Base-by-base conservation (phyloP, 2,797 vertebrate genomes). In the Triplophysa bombifrons region DNA sequence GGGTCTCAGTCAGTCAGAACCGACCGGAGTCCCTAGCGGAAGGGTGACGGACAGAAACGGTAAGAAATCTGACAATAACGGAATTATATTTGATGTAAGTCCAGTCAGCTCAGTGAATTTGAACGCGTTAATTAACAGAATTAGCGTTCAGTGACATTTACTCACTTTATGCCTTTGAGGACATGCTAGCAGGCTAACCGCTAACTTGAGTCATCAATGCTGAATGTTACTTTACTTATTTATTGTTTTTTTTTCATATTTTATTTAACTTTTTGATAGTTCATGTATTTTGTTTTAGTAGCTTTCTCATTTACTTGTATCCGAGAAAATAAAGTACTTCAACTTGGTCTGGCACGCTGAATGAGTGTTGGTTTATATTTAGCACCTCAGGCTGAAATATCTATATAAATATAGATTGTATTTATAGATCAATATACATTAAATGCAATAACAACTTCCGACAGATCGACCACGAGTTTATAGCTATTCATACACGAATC, bases 361-460 rank as follows among this genome's bases (percentile, higher is more conserved):
- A 70, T 78, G 67, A 78, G 46, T 61, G 44, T 51, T 63, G 58
- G 76, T 78, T 78, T 78, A 78, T 78, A 78, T 78, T 64, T 78
- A 78, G 76, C 76, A 14, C 16, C n/a, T 64, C 46, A 44, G 44
- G 46, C 76, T 71, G 56, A 71, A 72, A 67, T 73, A 73, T 73
- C 69, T 20, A 50, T 46, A 22, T 53, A 79, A 66, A 72, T 72
- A 79, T 72, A 65, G 76, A 70, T 63, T 63, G 38, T 55, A 79
- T 65, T 46, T 58, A 56, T 66, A 48, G 63, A 27, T 46, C 22
- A n/a, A 58, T 73, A 58, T 66, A 58, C 14, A 30, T 55, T 64
- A 56, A 16, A 7, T 53, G 14, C 5, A 9, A 13, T 53, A 6
- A 27, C 1, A 34, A 55, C 25, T 25, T 25, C 44, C 30, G 38